Evolutionary conservation across 2,113 vertebrate genomes (phyloP).

Genomic region (Mobula hypostoma): DNA sequence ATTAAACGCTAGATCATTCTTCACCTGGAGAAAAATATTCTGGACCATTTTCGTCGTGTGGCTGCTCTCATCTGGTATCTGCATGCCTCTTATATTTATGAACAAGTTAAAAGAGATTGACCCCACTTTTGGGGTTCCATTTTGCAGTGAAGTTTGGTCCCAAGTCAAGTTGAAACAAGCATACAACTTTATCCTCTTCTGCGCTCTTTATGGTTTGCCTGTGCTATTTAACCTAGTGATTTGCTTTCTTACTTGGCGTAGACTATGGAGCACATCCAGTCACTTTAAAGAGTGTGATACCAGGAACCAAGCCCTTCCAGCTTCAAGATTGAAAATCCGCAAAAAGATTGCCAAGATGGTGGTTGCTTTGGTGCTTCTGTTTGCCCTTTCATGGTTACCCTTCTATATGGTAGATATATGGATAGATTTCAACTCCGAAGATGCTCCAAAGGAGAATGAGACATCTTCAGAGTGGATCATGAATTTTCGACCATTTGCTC

Average conservation of each 20-base stretch:
- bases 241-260: conserved; percentile 72
- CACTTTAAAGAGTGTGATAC: conserved; percentile 61
- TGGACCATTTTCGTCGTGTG: conserved; percentile 73
- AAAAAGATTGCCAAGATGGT: conserved; percentile 86
- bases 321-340: conserved; percentile 70
- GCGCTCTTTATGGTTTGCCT: conserved; percentile 78
- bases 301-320: conserved; percentile 62
- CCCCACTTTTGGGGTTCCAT: conserved; percentile 58
- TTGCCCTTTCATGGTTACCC: conserved; percentile 76
- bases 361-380: conserved; percentile 78
- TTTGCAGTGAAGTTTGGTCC: conserved; percentile 82
- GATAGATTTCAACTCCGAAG: conserved; percentile 66
- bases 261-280: conserved; percentile 65
- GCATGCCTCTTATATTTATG: conserved; percentile 77
- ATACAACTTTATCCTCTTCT: conserved; percentile 83
- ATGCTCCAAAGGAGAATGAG: conserved; percentile 53
- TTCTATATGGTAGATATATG: conserved; percentile 80
- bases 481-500: conserved; percentile 75
- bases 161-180: conserved; percentile 75
- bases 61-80: conserved; percentile 74
- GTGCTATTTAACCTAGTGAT: conserved; percentile 83
- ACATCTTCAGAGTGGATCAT: conserved; percentile 70
- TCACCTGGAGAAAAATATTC: conserved; percentile 71
- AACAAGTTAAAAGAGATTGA: conserved; percentile 69
- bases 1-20: conserved; percentile 71